phyloP scores from a whole-genome alignment of 2,888 invertebrate species.

The Teinopalpus imperialis region DNA sequence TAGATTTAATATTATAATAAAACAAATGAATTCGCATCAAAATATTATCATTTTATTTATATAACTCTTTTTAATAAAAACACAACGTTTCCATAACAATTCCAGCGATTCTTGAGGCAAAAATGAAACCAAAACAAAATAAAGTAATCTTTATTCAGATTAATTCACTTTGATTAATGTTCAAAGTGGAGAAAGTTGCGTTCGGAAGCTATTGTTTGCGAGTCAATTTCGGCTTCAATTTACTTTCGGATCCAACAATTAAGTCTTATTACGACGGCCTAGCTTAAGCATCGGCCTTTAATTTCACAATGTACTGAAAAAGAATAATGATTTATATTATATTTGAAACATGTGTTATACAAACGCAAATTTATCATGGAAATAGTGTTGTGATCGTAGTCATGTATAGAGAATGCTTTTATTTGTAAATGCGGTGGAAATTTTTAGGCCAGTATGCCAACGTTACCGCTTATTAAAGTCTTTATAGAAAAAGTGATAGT shows the following conservation, averaged over 20 bases:
- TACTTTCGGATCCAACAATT: slow-evolving; percentile 47
- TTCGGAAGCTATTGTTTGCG: slow-evolving; percentile 48
- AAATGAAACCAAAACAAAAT: slow-evolving; percentile 6
- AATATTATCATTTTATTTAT: too few relatives aligned
- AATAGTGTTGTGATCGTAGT: slow-evolving; percentile 4
- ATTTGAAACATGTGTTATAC: not conserved
- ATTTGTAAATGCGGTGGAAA: slow-evolving; percentile 29
- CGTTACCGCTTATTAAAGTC: slow-evolving; percentile 40
- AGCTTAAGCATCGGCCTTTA: slow-evolving; percentile 13
- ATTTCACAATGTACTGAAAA: slow-evolving; percentile 15
- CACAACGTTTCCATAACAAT: not conserved
- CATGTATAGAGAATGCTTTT: slow-evolving; percentile 30
- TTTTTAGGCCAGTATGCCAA: slow-evolving; percentile 43
- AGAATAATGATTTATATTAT: slow-evolving; percentile 22
- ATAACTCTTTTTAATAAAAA: not conserved
- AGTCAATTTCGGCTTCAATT: slow-evolving; percentile 42
- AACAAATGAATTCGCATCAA: too few relatives aligned
- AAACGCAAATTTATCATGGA: slow-evolving; percentile 8
- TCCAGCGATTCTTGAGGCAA: not conserved
- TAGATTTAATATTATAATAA: too few relatives aligned
- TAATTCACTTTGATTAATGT: slow-evolving; percentile 67
- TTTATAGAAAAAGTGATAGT: slow-evolving; percentile 36
- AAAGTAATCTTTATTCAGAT: slow-evolving; percentile 52
- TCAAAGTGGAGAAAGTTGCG: slow-evolving; percentile 54
- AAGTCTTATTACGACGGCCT: slow-evolving; percentile 16